Evolutionary conservation across 1,140 invertebrate genomes (phyloP).

Genomic region (Mizuhopecten yessoensis): DNA sequence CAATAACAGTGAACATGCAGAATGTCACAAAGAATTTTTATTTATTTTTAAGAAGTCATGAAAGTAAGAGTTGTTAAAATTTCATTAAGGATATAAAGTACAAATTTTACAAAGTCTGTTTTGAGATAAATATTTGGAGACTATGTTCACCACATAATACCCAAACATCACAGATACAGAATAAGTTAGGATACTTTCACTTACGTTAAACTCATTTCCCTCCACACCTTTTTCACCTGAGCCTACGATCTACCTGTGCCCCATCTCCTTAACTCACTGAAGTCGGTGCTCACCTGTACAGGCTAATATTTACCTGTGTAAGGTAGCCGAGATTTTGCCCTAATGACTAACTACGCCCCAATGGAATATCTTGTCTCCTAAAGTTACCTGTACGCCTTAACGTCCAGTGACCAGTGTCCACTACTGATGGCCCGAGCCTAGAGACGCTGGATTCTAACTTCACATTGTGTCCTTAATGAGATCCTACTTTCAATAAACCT

Average conservation of each 20-base stretch:
- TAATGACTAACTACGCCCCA: background rate
- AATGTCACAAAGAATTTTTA: too few relatives aligned
- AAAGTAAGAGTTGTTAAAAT: too few relatives aligned
- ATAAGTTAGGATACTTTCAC: background rate
- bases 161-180: too few relatives aligned
- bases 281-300: background rate
- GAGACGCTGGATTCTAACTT: constrained; percentile 26
- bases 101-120: too few relatives aligned
- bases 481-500: constrained; percentile 39
- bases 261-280: background rate
- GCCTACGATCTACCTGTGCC: background rate
- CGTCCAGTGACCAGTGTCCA: background rate
- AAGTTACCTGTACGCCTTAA: background rate
- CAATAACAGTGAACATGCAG: background rate
- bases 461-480: constrained; percentile 8
- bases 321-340: background rate
- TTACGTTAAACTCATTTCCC: background rate
- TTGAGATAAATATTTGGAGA: too few relatives aligned
- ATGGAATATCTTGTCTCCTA: background rate
- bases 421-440: background rate
- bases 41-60: too few relatives aligned
- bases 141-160: too few relatives aligned
- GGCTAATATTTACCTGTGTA: constrained; percentile 6
- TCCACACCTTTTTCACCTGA: background rate
- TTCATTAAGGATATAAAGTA: too few relatives aligned